Evolutionary conservation across 2,888 invertebrate genomes (phyloP).

Genomic region (Scrobipalpa atriplicella): DNA sequence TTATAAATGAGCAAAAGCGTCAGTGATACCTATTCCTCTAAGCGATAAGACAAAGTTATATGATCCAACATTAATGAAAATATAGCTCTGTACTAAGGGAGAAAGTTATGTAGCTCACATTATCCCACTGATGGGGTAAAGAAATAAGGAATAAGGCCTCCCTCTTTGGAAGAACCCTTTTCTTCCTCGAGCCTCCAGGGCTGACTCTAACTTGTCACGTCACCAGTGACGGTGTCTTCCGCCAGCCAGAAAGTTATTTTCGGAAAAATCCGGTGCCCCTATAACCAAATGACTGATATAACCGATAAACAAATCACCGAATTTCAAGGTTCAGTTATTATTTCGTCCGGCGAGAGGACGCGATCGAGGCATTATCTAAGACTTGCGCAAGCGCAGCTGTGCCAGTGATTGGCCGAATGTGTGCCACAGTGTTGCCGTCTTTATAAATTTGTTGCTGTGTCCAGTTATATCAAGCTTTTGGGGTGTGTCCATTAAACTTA

Average conservation of each 20-base stretch:
- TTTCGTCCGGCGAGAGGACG: conserved; percentile 40
- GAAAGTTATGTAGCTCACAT: no score
- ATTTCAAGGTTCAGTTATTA: conserved; percentile 40
- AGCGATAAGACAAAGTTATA: no score
- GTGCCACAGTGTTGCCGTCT: conserved; percentile 39
- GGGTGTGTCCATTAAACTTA: background rate
- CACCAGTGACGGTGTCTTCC: no score
- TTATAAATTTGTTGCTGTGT: conserved; percentile 15
- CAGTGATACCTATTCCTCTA: no score
- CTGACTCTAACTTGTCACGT: no score
- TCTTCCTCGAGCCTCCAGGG: no score
- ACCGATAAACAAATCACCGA: conserved; percentile 10
- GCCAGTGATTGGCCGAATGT: conserved; percentile 52
- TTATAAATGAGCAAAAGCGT: background rate
- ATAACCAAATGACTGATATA: conserved; percentile 10
- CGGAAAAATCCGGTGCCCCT: conserved; percentile 14
- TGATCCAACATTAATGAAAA: no score
- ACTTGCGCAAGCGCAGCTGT: conserved; percentile 54
- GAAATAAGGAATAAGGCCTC: background rate
- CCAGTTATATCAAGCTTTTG: background rate
- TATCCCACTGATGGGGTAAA: background rate
- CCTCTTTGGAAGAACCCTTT: no score
- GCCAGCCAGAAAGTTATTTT: no score
- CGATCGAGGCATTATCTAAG: conserved; percentile 60
- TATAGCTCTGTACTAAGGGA: no score